A percentile compares a stretch with the other conserved stretches of the same genome.
Evolutionary conservation across 2,113 vertebrate species (phyloP).

Genomic region (Eleginops maclovinus): DNA sequence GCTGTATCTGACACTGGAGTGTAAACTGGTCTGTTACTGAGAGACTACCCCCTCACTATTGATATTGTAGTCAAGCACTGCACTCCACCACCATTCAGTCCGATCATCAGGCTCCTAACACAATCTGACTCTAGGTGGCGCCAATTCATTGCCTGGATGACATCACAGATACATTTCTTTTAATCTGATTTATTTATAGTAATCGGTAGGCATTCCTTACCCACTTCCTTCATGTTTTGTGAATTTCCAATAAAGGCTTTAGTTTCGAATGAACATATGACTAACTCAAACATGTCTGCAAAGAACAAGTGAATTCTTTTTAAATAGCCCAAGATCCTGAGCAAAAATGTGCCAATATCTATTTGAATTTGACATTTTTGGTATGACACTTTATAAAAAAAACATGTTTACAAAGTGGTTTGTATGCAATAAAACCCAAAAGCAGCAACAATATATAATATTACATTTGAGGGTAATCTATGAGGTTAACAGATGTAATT

Average conservation of each 20-base stretch:
- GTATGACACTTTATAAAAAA: no score
- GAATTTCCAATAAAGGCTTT: not conserved
- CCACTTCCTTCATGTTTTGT: not conserved
- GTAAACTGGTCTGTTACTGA: conserved; percentile 47
- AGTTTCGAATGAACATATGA: not conserved
- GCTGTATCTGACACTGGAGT: conserved; percentile 44
- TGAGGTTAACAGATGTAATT: no score
- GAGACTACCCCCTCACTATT: conserved; percentile 23
- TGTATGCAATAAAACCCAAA: no score
- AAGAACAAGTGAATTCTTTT: not conserved
- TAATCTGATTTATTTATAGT: not conserved
- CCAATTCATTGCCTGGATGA: conserved; percentile 4
- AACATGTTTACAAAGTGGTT: no score
- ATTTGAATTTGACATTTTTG: not conserved
- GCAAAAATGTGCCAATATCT: not conserved
- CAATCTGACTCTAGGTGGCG: conserved; percentile 30
- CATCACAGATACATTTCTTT: not conserved
- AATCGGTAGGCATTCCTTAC: no score
- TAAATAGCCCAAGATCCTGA: not conserved
- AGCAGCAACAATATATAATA: no score
- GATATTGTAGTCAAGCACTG: conserved; percentile 4
- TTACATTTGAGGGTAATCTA: no score
- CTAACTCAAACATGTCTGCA: not conserved
- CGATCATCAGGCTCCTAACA: conserved; percentile 4
- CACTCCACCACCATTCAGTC: conserved; percentile 7